Percentiles rank a stretch among this genome's conserved stretches.
phyloP scores from a whole-genome alignment of 2,113 vertebrate genomes.

The Brachyhypopomus gauderio region DNA sequence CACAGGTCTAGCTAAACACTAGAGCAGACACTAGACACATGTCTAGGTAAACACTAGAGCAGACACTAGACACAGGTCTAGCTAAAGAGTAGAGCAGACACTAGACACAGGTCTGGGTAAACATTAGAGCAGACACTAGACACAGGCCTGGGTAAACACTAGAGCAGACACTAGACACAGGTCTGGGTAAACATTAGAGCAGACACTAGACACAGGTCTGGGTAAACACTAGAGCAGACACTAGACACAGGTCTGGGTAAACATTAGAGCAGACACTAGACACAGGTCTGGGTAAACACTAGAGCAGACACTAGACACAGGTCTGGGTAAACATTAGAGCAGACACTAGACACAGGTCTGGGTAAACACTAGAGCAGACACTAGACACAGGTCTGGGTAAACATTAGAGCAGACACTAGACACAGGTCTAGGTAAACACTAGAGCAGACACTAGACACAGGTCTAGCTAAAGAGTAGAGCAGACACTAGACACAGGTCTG shows the following conservation, averaged over 20 bases:
- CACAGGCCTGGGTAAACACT: constrained; percentile 54
- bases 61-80: too few relatives aligned
- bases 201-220: constrained; percentile 64
- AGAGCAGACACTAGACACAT: constrained; percentile 51
- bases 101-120: constrained; percentile 74
- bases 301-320: constrained; percentile 49
- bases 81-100: constrained; percentile 60
- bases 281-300: constrained; percentile 81
- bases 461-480: constrained; percentile 81
- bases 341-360: constrained; percentile 56
- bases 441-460: constrained; percentile 48
- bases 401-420: constrained; percentile 55
- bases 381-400: constrained; percentile 74
- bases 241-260: constrained; percentile 74
- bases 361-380: constrained; percentile 76
- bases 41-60: constrained; percentile 80
- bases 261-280: constrained; percentile 62
- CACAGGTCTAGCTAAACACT: constrained; percentile 53
- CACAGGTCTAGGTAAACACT: constrained; percentile 81
- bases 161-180: constrained; percentile 50
- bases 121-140: constrained; percentile 64
- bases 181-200: constrained; percentile 83
- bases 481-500: constrained; percentile 56
- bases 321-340: constrained; percentile 77
- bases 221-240: constrained; percentile 78